Evolutionary conservation across 2,888 invertebrate genomes (phyloP).

Genomic region (Drosophila atripex): DNA sequence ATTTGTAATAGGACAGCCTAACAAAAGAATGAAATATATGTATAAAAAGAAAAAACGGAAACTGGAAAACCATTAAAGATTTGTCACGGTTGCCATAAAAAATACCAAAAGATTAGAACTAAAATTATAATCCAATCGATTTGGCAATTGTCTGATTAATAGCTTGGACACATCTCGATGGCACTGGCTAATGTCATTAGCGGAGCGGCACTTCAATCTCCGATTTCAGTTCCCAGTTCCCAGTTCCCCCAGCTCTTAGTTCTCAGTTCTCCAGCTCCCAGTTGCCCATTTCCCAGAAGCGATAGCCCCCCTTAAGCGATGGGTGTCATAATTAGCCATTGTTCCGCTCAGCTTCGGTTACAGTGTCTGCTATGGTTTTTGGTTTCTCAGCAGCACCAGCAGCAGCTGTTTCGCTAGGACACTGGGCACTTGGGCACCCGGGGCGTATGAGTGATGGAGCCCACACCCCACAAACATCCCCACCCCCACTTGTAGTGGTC

Average conservation of each 20-base stretch:
- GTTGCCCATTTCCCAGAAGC: no score
- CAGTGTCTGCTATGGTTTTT: not conserved
- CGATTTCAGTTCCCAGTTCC: slow-evolving; percentile 13
- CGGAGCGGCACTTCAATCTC: slow-evolving; percentile 4
- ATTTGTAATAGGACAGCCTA: not conserved
- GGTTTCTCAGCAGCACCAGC: not conserved
- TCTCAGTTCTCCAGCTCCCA: no score
- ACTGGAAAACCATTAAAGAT: not conserved
- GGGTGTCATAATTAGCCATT: slow-evolving; percentile 36
- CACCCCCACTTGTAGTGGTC: not conserved
- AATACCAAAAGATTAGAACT: not conserved
- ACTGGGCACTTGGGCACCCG: slow-evolving; percentile 3
- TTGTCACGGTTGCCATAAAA: not conserved
- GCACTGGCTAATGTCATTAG: slow-evolving; percentile 5
- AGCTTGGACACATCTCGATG: slow-evolving; percentile 2
- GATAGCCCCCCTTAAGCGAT: not conserved
- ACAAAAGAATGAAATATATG: not conserved
- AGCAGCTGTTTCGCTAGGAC: slow-evolving; percentile 37
- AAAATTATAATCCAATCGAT: slow-evolving; percentile 4
- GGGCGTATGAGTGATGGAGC: slow-evolving; percentile 65
- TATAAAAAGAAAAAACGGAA: not conserved
- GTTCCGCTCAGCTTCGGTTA: slow-evolving; percentile 19
- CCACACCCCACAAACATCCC: no score
- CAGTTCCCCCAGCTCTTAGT: not conserved
- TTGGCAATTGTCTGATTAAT: slow-evolving; percentile 20